Evolutionary conservation across 1,140 invertebrate genomes (phyloP).

Genomic region (Eufriesea mexicana): DNA sequence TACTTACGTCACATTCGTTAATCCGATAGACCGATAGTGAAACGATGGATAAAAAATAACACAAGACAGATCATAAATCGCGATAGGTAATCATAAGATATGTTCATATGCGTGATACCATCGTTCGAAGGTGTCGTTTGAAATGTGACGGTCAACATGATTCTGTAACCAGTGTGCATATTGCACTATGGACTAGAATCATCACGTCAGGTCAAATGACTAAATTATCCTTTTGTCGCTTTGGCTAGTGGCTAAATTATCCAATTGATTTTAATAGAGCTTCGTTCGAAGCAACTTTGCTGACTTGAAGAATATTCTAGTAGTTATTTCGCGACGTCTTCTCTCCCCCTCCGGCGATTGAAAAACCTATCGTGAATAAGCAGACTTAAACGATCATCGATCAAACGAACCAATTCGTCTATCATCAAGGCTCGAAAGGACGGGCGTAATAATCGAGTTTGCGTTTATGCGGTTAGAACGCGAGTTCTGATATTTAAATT

Average conservation of each 20-base stretch:
- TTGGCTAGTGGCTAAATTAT: too few species aligned
- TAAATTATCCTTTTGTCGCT: constrained; percentile 78
- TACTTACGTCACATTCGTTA: constrained; percentile 8
- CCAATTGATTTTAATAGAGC: constrained; percentile 80
- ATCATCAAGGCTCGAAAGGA: not conserved
- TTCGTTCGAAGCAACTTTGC: constrained; percentile 65
- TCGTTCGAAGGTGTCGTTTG: constrained; percentile 3
- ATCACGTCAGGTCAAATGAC: constrained; percentile 73
- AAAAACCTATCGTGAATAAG: constrained; percentile 2
- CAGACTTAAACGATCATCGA: not conserved
- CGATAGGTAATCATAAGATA: not conserved
- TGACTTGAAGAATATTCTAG: constrained; percentile 57
- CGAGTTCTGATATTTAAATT: not conserved
- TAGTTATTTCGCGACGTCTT: constrained; percentile 46
- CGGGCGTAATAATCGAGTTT: not conserved
- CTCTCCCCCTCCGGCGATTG: not conserved
- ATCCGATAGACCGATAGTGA: not conserved
- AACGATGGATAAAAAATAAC: not conserved
- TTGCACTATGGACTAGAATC: constrained; percentile 71
- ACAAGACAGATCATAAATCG: not conserved
- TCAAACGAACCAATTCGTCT: not conserved
- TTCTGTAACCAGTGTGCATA: constrained; percentile 58
- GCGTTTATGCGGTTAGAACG: not conserved
- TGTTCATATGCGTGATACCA: not conserved
- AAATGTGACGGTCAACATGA: not conserved